Percentiles rank a stretch among this genome's conserved stretches.
Conservation (phyloP, 2,797 vertebrate species). For the Limosa lapponica region DNA sequence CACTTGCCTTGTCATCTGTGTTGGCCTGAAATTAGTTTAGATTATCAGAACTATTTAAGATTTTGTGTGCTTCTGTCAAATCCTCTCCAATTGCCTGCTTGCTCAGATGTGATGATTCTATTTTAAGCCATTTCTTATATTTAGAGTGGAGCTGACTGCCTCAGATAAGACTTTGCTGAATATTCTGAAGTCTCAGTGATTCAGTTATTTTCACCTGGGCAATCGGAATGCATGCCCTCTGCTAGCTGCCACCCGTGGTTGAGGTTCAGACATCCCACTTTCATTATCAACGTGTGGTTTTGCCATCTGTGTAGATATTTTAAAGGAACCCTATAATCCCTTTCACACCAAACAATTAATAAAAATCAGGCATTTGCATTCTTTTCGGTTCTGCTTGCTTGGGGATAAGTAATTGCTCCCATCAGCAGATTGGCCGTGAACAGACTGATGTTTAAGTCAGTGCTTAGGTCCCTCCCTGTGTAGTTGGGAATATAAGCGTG, state of each 20-base stretch:
- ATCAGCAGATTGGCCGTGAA: not conserved
- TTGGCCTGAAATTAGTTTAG: slow-evolving; percentile 54
- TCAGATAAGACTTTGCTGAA: not conserved
- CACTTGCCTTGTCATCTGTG: slow-evolving; percentile 63
- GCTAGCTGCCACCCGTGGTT: not conserved
- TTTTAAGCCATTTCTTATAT: not conserved
- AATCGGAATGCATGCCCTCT: not conserved
- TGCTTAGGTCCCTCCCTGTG: not conserved
- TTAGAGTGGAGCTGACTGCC: not conserved
- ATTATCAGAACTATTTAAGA: slow-evolving; percentile 59
- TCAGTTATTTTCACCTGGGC: not conserved
- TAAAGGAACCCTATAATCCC: not conserved
- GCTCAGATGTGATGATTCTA: not conserved
- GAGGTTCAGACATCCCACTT: not conserved
- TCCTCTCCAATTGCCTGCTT: slow-evolving; percentile 3
- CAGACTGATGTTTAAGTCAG: not conserved
- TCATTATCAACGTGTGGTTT: rapidly evolving
- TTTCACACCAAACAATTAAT: not conserved
- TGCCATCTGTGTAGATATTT: not conserved
- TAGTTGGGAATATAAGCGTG: not conserved
- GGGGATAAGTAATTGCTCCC: not conserved
- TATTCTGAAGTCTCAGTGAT: not conserved
- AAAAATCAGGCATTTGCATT: not conserved
- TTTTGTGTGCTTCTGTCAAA: slow-evolving; percentile 57
- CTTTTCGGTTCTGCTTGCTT: not conserved